phyloP scores from a whole-genome alignment of 2,888 invertebrate species.

The Ecliptopera silaceata region DNA sequence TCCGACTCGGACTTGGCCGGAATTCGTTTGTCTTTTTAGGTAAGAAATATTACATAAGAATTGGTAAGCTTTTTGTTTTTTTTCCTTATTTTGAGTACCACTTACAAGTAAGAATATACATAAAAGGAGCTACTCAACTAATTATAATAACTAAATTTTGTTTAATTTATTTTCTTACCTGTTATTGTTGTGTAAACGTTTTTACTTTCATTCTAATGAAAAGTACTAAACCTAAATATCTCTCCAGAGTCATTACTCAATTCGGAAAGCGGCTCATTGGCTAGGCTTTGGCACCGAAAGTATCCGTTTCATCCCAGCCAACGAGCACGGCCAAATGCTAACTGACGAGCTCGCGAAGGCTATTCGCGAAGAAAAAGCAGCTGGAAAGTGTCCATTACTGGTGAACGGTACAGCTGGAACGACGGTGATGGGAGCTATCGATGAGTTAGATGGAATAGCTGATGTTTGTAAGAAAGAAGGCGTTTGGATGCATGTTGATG shows the following conservation, averaged over 20 bases:
- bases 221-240: too few species aligned
- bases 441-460: constrained; percentile 87
- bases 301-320: constrained; percentile 85
- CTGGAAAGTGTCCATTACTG: constrained; percentile 84
- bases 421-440: constrained; percentile 93
- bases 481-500: constrained; percentile 93
- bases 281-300: constrained; percentile 92
- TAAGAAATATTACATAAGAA: too few species aligned
- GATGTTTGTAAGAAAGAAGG: constrained; percentile 86
- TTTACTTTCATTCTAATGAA: too few species aligned
- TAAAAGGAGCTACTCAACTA: too few species aligned
- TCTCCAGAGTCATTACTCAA: constrained; percentile 90
- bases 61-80: too few species aligned
- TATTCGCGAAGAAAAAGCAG: constrained; percentile 70
- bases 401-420: constrained; percentile 91
- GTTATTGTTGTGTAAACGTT: too few species aligned
- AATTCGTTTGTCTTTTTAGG: too few species aligned
- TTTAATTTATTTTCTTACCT: too few species aligned
- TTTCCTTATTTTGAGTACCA: too few species aligned
- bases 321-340: constrained; percentile 87
- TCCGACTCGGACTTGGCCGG: too few species aligned
- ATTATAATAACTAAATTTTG: too few species aligned
- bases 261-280: constrained; percentile 91
- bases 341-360: constrained; percentile 83
- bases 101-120: too few species aligned